phyloP scores from a whole-genome alignment of 2,797 vertebrate genomes.

The Chanos chanos region DNA sequence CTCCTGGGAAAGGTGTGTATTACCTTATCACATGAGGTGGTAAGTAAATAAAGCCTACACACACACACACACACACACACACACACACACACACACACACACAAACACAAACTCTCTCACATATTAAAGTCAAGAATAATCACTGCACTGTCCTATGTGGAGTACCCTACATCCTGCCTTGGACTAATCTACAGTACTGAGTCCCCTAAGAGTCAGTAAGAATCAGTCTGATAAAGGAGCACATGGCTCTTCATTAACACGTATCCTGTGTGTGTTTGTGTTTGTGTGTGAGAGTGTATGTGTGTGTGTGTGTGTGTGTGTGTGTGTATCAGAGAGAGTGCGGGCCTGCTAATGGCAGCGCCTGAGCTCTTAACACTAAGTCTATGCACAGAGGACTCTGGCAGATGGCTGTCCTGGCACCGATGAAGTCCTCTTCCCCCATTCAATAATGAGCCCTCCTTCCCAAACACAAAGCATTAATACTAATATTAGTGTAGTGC shows the following conservation, averaged over 20 bases:
- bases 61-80: slow-evolving; percentile 3
- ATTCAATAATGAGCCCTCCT: slow-evolving; percentile 37
- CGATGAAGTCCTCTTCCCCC: slow-evolving; percentile 43
- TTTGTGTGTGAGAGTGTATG: slow-evolving; percentile 15
- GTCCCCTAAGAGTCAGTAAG: slow-evolving; percentile 60
- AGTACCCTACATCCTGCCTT: slow-evolving; percentile 68
- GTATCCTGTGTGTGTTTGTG: slow-evolving; percentile 26
- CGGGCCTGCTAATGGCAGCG: slow-evolving; percentile 40
- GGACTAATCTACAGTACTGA: slow-evolving; percentile 65
- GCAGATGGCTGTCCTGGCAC: slow-evolving; percentile 52
- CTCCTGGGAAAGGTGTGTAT: slow-evolving; percentile 45
- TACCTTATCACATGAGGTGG: slow-evolving; percentile 29
- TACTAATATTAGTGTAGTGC: slow-evolving; percentile 44
- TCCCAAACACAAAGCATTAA: slow-evolving; percentile 54
- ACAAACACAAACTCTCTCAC: slow-evolving; percentile 39
- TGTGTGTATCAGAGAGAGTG: slow-evolving; percentile 10
- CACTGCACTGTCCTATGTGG: slow-evolving; percentile 70
- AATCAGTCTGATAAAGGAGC: slow-evolving; percentile 71
- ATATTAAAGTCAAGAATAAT: slow-evolving; percentile 72
- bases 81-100: slow-evolving; percentile 12
- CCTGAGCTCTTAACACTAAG: slow-evolving; percentile 51
- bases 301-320: slow-evolving; percentile 29
- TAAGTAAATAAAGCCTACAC: slow-evolving; percentile 27
- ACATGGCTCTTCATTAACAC: slow-evolving; percentile 71
- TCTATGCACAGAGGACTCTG: slow-evolving; percentile 48